These are phyloP conservation scores for Stenodema calcarata DNA, from an alignment of 2,888 invertebrate species.

Conservation along the genomic window DNA sequence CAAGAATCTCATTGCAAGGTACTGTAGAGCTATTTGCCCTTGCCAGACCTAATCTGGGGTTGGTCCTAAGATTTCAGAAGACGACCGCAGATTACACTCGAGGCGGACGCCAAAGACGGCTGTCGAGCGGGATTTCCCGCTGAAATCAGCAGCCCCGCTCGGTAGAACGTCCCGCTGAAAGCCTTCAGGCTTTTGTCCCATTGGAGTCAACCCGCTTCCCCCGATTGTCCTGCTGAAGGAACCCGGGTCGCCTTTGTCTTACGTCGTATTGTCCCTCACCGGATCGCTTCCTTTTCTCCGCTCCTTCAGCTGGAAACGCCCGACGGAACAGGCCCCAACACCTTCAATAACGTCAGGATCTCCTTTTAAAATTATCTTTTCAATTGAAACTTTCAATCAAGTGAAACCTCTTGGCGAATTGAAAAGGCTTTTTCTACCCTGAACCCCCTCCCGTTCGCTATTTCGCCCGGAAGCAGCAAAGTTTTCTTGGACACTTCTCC, in stretches of 20 bases:
- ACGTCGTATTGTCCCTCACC: background rate
- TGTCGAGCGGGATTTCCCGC: background rate
- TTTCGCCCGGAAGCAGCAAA: background rate
- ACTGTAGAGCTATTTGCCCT: too few relatives aligned
- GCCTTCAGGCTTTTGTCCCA: background rate
- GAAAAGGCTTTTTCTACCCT: background rate
- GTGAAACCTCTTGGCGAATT: background rate
- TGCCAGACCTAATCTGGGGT: too few relatives aligned
- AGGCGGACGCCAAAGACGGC: background rate
- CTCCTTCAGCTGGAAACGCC: background rate
- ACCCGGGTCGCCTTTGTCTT: background rate
- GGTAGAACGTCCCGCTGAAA: too few relatives aligned
- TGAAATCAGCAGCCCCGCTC: background rate
- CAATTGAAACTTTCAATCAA: constrained; percentile 11
- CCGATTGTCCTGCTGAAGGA: background rate
- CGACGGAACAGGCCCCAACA: background rate
- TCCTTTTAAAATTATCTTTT: background rate
- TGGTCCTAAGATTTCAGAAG: too few relatives aligned
- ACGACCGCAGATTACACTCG: background rate
- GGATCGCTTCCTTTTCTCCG: background rate
- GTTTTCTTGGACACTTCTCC: background rate
- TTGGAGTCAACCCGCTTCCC: background rate
- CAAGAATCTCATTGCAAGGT: too few relatives aligned
- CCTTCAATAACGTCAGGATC: background rate
- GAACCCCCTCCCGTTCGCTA: too few relatives aligned